A percentile compares a stretch with the other conserved stretches of the same genome.
Evolutionary conservation across 2,888 invertebrate species (phyloP).

Genomic region (Amblyjoppa fuscipennis): DNA sequence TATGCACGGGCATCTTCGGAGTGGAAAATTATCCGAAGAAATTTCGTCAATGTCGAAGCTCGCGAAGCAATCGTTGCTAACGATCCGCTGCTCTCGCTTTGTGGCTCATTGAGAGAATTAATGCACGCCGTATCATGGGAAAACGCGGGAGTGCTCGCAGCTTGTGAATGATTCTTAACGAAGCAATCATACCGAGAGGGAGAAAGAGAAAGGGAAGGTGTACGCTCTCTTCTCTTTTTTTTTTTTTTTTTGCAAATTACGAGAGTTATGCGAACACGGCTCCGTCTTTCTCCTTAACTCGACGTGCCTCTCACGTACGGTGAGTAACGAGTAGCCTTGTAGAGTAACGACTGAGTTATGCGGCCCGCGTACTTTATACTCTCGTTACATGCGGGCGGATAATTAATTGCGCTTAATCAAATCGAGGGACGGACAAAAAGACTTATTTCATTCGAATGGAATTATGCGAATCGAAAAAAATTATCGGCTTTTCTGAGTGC

Average conservation of each 20-base stretch:
- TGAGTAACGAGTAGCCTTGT: slow-evolving; percentile 74
- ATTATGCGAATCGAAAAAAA: background rate
- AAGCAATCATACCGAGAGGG: slow-evolving; percentile 69
- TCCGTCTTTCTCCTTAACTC: slow-evolving; percentile 65
- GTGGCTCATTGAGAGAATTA: background rate
- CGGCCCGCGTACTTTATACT: slow-evolving; percentile 72
- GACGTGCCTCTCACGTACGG: slow-evolving; percentile 73
- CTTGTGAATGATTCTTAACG: slow-evolving; percentile 74
- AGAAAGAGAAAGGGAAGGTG: background rate
- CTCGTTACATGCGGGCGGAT: slow-evolving; percentile 41
- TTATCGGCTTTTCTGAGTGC: background rate
- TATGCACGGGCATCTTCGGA: background rate
- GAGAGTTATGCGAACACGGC: slow-evolving; percentile 50
- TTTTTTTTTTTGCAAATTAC: slow-evolving; percentile 59
- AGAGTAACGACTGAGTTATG: slow-evolving; percentile 47
- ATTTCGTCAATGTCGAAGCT: slow-evolving; percentile 9
- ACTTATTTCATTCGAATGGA: slow-evolving; percentile 39
- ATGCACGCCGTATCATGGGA: background rate
- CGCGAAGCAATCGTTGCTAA: slow-evolving; percentile 9
- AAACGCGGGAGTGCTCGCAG: background rate
- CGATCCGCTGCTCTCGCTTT: slow-evolving; percentile 2
- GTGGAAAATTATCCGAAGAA: background rate
- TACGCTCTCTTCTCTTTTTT: slow-evolving; percentile 9
- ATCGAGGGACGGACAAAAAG: slow-evolving; percentile 43
- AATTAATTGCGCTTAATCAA: slow-evolving; percentile 78